Percentiles rank a stretch among this genome's conserved stretches.
phyloP scores from a whole-genome alignment of 2,888 invertebrate species.

The Hylaea fasciaria region DNA sequence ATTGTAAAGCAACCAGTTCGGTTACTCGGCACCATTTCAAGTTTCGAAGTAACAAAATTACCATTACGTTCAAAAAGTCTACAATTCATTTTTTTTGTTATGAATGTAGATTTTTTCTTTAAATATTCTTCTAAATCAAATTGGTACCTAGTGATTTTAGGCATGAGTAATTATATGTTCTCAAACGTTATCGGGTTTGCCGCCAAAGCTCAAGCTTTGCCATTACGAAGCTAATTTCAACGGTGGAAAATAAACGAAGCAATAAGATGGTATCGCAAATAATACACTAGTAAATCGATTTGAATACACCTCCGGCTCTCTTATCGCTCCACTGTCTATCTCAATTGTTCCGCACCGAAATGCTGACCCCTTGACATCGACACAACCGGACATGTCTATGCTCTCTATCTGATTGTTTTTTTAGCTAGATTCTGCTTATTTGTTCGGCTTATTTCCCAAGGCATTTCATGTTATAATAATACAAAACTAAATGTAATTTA shows the following conservation, averaged over 20 bases:
- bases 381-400: conserved; percentile 33
- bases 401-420: conserved; percentile 32
- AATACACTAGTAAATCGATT: conserved; percentile 39
- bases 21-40: not conserved
- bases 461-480: conserved; percentile 5
- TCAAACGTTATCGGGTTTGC: conserved; percentile 9
- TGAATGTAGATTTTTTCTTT: no score
- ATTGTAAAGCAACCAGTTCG: not conserved
- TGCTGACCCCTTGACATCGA: conserved; percentile 47
- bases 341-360: conserved; percentile 47
- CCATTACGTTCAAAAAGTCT: not conserved
- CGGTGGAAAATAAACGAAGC: conserved; percentile 26
- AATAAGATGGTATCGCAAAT: conserved; percentile 38
- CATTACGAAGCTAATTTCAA: conserved; percentile 30
- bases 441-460: conserved; percentile 4
- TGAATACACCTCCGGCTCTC: conserved; percentile 41
- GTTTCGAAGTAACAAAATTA: no score
- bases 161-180: not conserved
- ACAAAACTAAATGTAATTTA: not conserved
- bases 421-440: conserved; percentile 6
- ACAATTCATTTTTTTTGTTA: not conserved
- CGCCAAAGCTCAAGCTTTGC: conserved; percentile 10
- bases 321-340: conserved; percentile 53
- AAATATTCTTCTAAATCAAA: not conserved
- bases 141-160: not conserved